Percentiles rank a stretch among this genome's conserved stretches.
These are phyloP conservation scores for Phlogophora meticulosa DNA, from an alignment of 2,888 invertebrate genomes.

Conservation along the genomic window DNA sequence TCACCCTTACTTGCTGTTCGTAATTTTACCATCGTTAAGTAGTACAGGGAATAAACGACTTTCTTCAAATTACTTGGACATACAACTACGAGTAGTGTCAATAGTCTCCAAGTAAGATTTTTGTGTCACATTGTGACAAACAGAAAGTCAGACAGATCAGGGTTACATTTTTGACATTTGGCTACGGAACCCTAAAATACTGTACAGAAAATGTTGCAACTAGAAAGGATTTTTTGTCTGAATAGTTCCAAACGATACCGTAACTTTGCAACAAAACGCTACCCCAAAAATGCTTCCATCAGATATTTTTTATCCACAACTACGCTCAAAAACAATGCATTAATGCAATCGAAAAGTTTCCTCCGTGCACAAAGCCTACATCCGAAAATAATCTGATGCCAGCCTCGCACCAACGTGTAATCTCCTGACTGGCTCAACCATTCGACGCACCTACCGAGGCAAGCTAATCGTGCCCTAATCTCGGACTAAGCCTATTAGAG, in stretches of 20 bases:
- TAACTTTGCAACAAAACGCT: constrained; percentile 14
- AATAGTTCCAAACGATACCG: constrained; percentile 21
- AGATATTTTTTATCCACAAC: constrained; percentile 35
- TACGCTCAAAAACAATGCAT: constrained; percentile 48
- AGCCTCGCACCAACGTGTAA: constrained; percentile 85
- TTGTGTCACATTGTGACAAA: too few relatives aligned
- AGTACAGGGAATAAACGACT: too few relatives aligned
- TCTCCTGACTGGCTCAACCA: constrained; percentile 82
- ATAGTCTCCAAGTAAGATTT: too few relatives aligned
- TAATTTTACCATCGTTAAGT: too few relatives aligned
- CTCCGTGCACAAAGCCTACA: constrained; percentile 65
- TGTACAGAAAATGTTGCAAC: constrained; percentile 5
- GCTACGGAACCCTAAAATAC: not conserved
- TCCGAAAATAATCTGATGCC: constrained; percentile 81
- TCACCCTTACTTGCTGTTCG: too few relatives aligned
- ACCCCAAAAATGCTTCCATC: constrained; percentile 24
- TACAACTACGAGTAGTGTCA: too few relatives aligned
- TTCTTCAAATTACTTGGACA: too few relatives aligned
- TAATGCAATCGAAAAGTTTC: constrained; percentile 60
- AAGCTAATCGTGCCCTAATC: constrained; percentile 90
- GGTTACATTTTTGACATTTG: too few relatives aligned
- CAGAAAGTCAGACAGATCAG: too few relatives aligned
- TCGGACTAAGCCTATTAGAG: constrained; percentile 90
- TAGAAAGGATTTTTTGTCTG: constrained; percentile 8
- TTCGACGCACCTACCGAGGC: constrained; percentile 84